phyloP scores from a whole-genome alignment of 1,140 invertebrate genomes.

The Eriocheir sinensis region DNA sequence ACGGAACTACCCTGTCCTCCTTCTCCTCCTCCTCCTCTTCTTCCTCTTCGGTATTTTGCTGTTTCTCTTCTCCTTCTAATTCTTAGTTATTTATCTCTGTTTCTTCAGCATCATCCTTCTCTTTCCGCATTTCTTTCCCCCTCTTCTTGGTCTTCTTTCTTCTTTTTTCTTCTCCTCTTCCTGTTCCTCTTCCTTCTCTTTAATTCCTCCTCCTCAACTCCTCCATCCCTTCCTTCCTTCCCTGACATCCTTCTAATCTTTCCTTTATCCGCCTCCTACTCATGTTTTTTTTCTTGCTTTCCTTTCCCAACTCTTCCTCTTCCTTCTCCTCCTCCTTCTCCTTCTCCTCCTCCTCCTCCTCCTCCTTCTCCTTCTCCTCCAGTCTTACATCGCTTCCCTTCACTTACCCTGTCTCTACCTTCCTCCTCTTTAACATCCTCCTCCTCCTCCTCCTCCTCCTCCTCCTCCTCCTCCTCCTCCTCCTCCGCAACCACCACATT shows the following conservation, averaged over 20 bases:
- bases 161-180: not conserved
- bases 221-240: not conserved
- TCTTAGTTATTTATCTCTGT: not conserved
- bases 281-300: not conserved
- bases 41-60: not conserved
- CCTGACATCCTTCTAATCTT: not conserved
- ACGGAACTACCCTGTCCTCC: constrained; percentile 2
- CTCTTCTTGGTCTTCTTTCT: not conserved
- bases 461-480: not conserved
- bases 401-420: not conserved
- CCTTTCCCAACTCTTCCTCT: not conserved
- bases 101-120: not conserved
- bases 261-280: not conserved
- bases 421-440: not conserved
- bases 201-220: not conserved
- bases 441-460: not conserved
- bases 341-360: not conserved
- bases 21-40: constrained; percentile 33
- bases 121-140: no score
- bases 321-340: not conserved
- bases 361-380: not conserved
- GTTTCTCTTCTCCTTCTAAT: not conserved
- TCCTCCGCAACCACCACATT: not conserved
- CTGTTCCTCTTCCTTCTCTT: not conserved
- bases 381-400: not conserved